These are phyloP conservation scores for Agriopis marginaria DNA, from an alignment of 2,888 invertebrate species.

Conservation along the genomic window DNA sequence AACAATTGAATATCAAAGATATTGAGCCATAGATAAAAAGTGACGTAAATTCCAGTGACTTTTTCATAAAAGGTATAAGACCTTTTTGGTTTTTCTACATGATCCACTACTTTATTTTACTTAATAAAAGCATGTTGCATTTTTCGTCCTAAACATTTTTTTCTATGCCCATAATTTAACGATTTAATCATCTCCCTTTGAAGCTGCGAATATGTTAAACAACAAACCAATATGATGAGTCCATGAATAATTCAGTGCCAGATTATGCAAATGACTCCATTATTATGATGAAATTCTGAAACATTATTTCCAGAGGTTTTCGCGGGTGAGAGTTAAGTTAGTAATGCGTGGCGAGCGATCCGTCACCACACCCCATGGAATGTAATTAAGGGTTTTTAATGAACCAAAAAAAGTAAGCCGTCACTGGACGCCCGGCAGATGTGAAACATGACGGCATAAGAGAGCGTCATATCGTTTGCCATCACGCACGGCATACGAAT, in stretches of 20 bases:
- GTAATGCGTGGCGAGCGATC: not conserved
- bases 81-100: too few relatives aligned
- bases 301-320: constrained; percentile 34
- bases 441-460: too few relatives aligned
- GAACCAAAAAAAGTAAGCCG: too few relatives aligned
- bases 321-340: constrained; percentile 27
- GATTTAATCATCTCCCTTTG: constrained; percentile 23
- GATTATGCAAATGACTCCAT: constrained; percentile 39
- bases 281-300: constrained; percentile 35
- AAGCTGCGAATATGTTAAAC: constrained; percentile 31
- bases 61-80: too few relatives aligned
- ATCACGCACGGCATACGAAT: too few relatives aligned
- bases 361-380: not conserved
- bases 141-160: constrained; percentile 4
- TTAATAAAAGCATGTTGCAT: not conserved
- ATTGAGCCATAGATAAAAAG: too few relatives aligned
- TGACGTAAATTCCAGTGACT: too few relatives aligned
- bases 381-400: not conserved
- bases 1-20: too few relatives aligned
- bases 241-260: constrained; percentile 38
- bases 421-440: too few relatives aligned
- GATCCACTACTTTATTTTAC: not conserved
- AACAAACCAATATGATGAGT: constrained; percentile 37
- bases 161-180: constrained; percentile 23
- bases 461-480: too few relatives aligned